phyloP scores from a whole-genome alignment of 2,113 vertebrate species.

The Dasypus novemcinctus region DNA sequence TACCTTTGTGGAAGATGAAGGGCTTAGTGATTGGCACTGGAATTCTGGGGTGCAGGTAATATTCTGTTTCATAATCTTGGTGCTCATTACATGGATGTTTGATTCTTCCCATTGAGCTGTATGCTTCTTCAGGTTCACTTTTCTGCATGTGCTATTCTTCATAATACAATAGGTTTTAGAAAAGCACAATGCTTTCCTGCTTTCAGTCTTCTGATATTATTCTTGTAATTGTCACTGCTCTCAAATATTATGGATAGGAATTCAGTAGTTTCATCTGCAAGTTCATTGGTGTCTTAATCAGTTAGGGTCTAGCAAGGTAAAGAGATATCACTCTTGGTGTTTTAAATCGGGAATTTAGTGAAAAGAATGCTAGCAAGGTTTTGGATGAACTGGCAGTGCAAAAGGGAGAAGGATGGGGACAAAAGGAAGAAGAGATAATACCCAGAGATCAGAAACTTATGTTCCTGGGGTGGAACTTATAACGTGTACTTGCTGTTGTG shows the following conservation, averaged over 20 bases:
- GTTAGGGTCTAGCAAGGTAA: background rate
- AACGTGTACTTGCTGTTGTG: background rate
- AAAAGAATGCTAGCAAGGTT: constrained; percentile 7
- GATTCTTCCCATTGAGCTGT: background rate
- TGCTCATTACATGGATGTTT: background rate
- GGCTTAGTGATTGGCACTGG: background rate
- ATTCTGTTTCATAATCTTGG: background rate
- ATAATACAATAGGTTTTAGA: background rate
- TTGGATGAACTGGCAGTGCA: background rate
- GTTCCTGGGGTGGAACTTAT: background rate
- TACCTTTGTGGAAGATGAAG: background rate
- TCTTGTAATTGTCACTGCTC: background rate
- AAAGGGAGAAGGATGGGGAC: background rate
- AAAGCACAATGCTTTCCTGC: background rate
- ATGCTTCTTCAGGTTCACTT: background rate
- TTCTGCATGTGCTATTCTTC: background rate
- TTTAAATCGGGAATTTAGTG: constrained; percentile 11
- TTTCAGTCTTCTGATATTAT: constrained; percentile 5
- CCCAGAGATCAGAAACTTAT: background rate
- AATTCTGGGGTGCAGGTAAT: too few species aligned
- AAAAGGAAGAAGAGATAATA: background rate
- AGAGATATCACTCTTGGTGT: background rate
- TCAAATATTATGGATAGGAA: background rate
- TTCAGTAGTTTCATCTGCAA: background rate
- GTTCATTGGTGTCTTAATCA: background rate